phyloP scores from a whole-genome alignment of 2,797 vertebrate species.

The Notolepis coatsorum region DNA sequence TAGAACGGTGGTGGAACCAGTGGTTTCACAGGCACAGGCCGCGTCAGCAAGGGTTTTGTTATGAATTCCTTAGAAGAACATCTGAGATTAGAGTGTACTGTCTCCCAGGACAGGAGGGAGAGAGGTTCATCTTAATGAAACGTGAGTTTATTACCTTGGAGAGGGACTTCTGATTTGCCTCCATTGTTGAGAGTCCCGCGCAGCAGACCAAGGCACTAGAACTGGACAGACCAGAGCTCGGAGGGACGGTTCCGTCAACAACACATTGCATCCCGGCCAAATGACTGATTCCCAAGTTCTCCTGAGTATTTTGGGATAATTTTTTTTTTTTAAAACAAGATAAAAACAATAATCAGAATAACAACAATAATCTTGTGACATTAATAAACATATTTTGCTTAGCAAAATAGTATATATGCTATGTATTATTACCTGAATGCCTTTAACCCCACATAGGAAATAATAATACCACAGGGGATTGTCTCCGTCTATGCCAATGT shows the following conservation, averaged over 20 bases:
- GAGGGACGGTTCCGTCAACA: conserved; percentile 92
- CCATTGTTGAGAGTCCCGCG: conserved; percentile 89
- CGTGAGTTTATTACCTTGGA: conserved; percentile 92
- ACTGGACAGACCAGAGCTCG: conserved; percentile 95
- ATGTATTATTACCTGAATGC: conserved; percentile 91
- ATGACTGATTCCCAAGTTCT: conserved; percentile 84
- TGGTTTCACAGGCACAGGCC: no score
- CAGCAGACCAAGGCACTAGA: conserved; percentile 97
- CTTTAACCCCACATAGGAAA: conserved; percentile 97
- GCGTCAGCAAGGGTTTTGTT: no score
- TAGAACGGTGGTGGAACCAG: no score
- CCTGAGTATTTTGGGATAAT: conserved; percentile 74
- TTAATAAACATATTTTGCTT: background rate
- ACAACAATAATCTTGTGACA: background rate
- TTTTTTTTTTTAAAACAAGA: background rate
- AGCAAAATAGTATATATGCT: background rate
- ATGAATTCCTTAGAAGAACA: no score
- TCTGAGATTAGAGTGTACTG: no score
- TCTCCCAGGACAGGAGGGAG: no score
- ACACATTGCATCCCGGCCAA: conserved; percentile 92
- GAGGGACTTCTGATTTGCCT: conserved; percentile 88
- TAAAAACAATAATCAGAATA: background rate
- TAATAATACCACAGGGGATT: conserved; percentile 96
- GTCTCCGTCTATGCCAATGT: conserved; percentile 88
- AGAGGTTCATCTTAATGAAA: background rate